Conservation (phyloP, 2,797 vertebrate genomes). For the Cryptoprocta ferox region DNA sequence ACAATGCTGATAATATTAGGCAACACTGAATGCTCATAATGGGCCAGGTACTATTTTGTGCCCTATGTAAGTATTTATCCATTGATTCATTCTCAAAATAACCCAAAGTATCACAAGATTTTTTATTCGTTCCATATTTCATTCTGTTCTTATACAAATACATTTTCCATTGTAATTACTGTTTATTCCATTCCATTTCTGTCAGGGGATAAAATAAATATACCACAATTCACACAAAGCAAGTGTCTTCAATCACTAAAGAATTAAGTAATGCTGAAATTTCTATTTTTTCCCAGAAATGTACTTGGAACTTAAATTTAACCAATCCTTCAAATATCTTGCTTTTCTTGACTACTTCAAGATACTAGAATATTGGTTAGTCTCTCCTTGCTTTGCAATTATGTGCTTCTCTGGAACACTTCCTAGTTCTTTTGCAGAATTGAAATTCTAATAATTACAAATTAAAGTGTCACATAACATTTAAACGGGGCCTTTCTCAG, state of each 20-base stretch:
- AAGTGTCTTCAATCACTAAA: background rate
- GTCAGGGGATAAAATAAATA: background rate
- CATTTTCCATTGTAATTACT: background rate
- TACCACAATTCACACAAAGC: background rate
- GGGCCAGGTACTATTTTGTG: background rate
- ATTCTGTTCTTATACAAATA: background rate
- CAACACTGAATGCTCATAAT: background rate
- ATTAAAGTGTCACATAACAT: background rate
- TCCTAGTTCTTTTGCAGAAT: background rate
- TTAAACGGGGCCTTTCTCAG: background rate
- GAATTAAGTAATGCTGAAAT: background rate
- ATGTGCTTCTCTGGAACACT: background rate
- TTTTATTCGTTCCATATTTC: background rate
- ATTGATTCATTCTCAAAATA: background rate
- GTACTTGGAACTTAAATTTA: background rate
- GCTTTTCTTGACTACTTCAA: background rate
- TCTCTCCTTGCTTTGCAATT: background rate
- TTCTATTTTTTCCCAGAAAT: background rate
- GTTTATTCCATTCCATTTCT: background rate
- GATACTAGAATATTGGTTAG: background rate
- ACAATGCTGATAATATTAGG: background rate
- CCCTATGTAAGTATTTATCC: background rate
- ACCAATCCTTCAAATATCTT: background rate
- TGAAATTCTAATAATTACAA: background rate
- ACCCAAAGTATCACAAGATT: background rate